Evolutionary conservation across 2,113 vertebrate genomes (phyloP).

Genomic region (Athene cunicularia): DNA sequence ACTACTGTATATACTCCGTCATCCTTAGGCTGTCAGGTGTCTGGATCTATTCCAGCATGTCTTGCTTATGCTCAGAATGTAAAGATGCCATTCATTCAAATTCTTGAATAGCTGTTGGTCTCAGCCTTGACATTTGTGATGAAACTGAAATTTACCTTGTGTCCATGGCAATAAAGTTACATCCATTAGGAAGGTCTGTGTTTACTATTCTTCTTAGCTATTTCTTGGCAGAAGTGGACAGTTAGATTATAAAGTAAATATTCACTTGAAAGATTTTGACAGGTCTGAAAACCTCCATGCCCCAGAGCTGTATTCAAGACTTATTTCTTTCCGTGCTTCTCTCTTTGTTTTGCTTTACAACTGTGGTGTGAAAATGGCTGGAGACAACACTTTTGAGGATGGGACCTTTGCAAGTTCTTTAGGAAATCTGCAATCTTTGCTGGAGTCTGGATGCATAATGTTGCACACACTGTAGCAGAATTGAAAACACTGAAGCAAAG

Average conservation of each 20-base stretch:
- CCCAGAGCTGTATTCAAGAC: neutral
- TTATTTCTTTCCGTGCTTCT: neutral
- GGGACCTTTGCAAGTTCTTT: neutral
- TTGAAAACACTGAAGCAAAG: neutral
- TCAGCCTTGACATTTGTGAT: neutral
- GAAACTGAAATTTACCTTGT: neutral
- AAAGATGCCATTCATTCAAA: neutral
- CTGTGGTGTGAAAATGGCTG: neutral
- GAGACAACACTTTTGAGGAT: neutral
- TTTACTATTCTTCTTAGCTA: neutral
- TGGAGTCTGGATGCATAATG: neutral
- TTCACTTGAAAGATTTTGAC: neutral
- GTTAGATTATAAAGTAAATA: neutral
- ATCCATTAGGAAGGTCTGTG: neutral
- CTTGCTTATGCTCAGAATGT: neutral
- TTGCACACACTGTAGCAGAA: neutral
- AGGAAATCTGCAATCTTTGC: neutral
- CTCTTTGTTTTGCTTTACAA: neutral
- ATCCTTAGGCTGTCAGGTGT: neutral
- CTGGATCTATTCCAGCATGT: neutral
- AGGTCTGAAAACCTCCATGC: neutral
- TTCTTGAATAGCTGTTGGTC: neutral
- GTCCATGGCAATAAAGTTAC: neutral
- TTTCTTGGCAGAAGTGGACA: neutral
- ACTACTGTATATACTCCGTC: neutral